These are phyloP conservation scores for Typhlomys cinereus DNA, from an alignment of 2,113 vertebrate species.

Conservation along the genomic window DNA sequence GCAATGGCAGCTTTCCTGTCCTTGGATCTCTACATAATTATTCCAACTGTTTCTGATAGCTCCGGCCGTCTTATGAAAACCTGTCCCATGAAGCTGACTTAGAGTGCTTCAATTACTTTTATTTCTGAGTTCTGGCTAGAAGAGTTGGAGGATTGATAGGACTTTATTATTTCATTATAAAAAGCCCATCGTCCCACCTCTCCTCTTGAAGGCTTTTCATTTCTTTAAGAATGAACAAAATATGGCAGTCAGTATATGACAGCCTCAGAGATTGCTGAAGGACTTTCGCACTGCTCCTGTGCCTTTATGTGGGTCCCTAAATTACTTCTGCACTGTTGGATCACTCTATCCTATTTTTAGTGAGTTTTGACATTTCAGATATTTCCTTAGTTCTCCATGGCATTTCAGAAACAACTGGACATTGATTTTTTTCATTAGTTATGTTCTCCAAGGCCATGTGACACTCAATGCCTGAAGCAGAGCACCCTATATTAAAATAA, in stretches of 20 bases:
- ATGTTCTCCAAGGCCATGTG: conserved; percentile 51
- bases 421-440: conserved; percentile 79
- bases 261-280: background rate
- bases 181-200: background rate
- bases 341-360: conserved; percentile 69
- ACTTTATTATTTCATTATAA: background rate
- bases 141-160: background rate
- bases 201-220: background rate
- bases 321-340: conserved; percentile 73
- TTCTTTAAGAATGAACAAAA: background rate
- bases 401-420: conserved; percentile 73
- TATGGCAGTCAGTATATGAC: background rate
- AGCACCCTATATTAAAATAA: conserved; percentile 46
- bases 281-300: conserved; percentile 15
- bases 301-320: conserved; percentile 61
- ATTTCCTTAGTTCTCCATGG: conserved; percentile 74
- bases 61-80: background rate
- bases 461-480: background rate
- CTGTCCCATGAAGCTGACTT: background rate
- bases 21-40: background rate
- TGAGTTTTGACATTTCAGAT: conserved; percentile 77
- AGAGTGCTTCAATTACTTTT: background rate
- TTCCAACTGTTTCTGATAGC: background rate
- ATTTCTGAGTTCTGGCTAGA: background rate
- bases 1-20: background rate